A percentile compares a stretch with the other conserved stretches of the same genome.
phyloP scores from a whole-genome alignment of 1,140 invertebrate genomes.

The Drosophila takahashii region DNA sequence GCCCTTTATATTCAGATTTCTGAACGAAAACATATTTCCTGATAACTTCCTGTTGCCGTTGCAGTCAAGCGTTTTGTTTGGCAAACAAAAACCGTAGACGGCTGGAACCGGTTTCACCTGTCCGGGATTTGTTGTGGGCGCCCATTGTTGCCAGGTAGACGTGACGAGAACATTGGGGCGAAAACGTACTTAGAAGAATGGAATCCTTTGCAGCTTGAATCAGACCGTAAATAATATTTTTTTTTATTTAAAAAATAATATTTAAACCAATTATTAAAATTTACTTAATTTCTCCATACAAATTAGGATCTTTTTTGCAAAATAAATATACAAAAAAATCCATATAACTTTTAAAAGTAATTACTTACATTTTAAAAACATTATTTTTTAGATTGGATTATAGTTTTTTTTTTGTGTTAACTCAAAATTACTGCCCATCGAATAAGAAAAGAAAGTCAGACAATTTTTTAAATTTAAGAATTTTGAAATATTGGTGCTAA shows the following conservation, averaged over 20 bases:
- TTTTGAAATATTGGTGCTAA: no score
- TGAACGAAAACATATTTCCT: conserved; percentile 26
- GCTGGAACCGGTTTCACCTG: conserved; percentile 57
- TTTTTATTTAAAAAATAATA: not conserved
- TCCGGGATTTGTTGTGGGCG: conserved; percentile 55
- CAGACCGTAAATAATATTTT: not conserved
- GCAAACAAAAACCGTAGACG: conserved; percentile 55
- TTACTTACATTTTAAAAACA: no score
- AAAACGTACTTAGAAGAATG: not conserved
- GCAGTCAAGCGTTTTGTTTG: conserved; percentile 59
- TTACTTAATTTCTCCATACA: no score
- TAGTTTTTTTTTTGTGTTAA: no score
- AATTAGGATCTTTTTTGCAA: no score
- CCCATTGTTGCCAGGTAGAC: conserved; percentile 56
- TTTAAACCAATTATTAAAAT: no score
- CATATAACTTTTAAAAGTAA: no score
- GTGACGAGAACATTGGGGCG: conserved; percentile 29
- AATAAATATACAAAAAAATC: no score
- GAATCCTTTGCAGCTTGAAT: not conserved
- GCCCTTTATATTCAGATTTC: conserved; percentile 57
- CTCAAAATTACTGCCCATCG: no score
- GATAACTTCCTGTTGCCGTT: conserved; percentile 55
- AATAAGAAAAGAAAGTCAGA: no score
- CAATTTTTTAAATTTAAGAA: no score
- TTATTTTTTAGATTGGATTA: no score